phyloP scores from a whole-genome alignment of 2,797 vertebrate species.

The Oreochromis grahami region DNA sequence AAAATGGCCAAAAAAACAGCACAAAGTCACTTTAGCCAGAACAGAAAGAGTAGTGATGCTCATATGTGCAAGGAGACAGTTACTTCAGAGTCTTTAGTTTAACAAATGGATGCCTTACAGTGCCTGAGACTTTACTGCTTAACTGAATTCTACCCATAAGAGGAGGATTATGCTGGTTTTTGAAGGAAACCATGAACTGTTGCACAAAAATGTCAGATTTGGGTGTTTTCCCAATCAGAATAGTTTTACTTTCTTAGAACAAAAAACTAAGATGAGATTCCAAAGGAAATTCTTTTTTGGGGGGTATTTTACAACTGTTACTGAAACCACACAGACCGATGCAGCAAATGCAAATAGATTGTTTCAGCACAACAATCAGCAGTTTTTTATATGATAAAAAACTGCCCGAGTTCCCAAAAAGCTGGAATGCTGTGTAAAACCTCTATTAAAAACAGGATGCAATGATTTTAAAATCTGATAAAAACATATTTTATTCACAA shows the following conservation, averaged over 20 bases:
- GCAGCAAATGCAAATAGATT: background rate
- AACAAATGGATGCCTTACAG: background rate
- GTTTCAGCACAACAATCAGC: background rate
- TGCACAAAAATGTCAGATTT: background rate
- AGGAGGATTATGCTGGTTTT: background rate
- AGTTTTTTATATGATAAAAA: background rate
- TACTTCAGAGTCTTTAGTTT: background rate
- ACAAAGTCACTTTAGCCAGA: background rate
- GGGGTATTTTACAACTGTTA: background rate
- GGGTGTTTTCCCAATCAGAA: background rate
- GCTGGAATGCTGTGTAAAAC: background rate
- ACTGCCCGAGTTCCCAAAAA: background rate
- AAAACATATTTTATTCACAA: background rate
- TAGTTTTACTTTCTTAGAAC: background rate
- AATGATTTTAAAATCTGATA: background rate
- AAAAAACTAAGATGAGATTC: background rate
- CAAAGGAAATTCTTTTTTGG: background rate
- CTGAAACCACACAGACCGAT: background rate
- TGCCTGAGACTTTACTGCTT: background rate
- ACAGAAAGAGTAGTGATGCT: background rate
- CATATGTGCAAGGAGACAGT: background rate
- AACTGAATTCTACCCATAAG: rapidly evolving
- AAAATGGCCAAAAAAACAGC: background rate
- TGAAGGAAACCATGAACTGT: background rate
- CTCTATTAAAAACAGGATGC: background rate